These are phyloP conservation scores for Tenebrosternarchus preto DNA, from an alignment of 2,113 vertebrate species.

Conservation along the genomic window DNA sequence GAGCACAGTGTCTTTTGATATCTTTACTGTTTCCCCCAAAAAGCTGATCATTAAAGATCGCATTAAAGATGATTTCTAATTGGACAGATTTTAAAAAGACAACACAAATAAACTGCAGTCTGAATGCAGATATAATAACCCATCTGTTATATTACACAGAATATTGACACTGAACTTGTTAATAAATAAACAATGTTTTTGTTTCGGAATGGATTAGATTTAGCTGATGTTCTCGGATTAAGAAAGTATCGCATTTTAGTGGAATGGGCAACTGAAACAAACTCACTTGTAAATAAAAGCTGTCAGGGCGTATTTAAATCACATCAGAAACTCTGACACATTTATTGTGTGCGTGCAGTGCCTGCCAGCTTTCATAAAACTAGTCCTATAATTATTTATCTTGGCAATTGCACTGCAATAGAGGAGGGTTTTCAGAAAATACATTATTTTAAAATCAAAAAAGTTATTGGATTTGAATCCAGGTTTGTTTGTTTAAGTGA, in stretches of 20 bases:
- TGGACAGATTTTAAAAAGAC: too few species aligned
- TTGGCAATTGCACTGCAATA: not conserved
- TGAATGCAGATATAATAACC: not conserved
- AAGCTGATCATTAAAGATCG: not conserved
- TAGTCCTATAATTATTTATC: not conserved
- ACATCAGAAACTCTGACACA: not conserved
- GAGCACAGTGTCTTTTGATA: not conserved
- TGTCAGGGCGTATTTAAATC: not conserved
- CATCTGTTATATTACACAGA: not conserved
- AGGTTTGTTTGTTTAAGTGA: too few species aligned
- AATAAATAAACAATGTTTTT: not conserved
- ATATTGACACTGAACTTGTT: not conserved
- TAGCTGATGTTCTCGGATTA: not conserved
- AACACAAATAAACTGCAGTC: not conserved
- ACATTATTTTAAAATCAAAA: too few species aligned
- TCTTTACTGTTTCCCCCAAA: not conserved
- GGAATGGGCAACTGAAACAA: not conserved
- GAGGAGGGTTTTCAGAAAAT: too few species aligned
- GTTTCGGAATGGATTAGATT: not conserved
- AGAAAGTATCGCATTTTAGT: not conserved
- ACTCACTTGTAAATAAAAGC: not conserved
- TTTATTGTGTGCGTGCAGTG: not conserved
- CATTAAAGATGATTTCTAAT: too few species aligned
- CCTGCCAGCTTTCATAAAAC: not conserved
- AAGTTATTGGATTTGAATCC: too few species aligned